Percentiles rank a stretch among this genome's conserved stretches.
phyloP scores from a whole-genome alignment of 2,113 vertebrate species.

The Leptobrachium ailaonicum region DNA sequence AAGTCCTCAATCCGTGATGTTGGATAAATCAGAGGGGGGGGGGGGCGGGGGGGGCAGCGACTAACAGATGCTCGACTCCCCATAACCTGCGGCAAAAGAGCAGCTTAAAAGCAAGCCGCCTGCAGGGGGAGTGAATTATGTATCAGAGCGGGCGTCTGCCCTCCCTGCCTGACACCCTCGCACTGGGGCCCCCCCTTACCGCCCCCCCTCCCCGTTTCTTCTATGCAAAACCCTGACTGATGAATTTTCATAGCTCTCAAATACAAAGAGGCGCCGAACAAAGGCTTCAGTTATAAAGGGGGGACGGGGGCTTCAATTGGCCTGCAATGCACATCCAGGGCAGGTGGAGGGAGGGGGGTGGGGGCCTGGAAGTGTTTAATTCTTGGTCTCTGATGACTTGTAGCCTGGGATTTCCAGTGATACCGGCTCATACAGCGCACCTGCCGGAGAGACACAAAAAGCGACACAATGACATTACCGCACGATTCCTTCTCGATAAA shows the following conservation, averaged over 20 bases:
- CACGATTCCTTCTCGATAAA: too few species aligned
- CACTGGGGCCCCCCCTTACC: neutral
- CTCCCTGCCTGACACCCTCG: conserved; percentile 27
- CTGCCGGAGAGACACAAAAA: too few species aligned
- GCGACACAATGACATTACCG: too few species aligned
- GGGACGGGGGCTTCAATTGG: conserved; percentile 1
- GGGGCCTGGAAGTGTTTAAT: too few species aligned
- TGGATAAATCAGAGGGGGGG: conserved; percentile 42
- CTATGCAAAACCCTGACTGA: conserved; percentile 37
- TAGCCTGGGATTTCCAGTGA: too few species aligned
- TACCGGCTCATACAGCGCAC: too few species aligned
- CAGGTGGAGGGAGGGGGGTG: neutral
- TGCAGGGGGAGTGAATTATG: conserved; percentile 55
- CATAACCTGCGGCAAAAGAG: conserved; percentile 55
- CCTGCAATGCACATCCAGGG: neutral
- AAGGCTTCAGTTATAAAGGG: conserved; percentile 10
- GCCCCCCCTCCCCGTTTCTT: neutral
- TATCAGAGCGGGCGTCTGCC: conserved; percentile 40
- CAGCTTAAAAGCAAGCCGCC: conserved; percentile 57
- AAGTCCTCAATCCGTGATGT: neutral
- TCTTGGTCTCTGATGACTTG: too few species aligned
- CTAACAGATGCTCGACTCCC: conserved; percentile 47
- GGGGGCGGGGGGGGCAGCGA: conserved; percentile 24
- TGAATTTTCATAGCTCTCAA: conserved; percentile 29
- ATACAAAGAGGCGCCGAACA: conserved; percentile 25